A percentile compares a stretch with the other conserved stretches of the same genome.
Evolutionary conservation across 2,888 invertebrate species (phyloP).

Genomic region (Cheiracanthium punctorium): DNA sequence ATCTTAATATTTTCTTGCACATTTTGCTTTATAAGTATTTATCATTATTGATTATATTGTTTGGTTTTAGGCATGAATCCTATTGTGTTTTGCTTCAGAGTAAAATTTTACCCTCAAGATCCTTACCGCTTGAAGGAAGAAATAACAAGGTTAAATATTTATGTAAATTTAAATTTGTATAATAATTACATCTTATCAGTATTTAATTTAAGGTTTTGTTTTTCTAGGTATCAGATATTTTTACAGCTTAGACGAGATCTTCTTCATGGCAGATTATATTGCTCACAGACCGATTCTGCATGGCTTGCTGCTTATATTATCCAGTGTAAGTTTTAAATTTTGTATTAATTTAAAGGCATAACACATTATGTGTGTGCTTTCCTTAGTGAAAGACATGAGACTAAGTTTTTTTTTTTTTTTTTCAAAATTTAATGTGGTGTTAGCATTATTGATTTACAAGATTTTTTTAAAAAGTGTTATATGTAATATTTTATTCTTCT

Average conservation of each 20-base stretch:
- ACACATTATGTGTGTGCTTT: too few relatives aligned
- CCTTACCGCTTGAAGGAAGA: conserved; percentile 94
- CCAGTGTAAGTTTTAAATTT: conserved; percentile 93
- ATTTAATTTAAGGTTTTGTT: not conserved
- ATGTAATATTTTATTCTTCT: too few relatives aligned
- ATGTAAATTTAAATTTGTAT: conserved; percentile 7
- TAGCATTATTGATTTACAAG: too few relatives aligned
- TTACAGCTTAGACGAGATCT: conserved; percentile 95
- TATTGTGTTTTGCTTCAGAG: conserved; percentile 94
- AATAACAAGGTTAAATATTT: conserved; percentile 89
- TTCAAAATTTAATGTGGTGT: too few relatives aligned
- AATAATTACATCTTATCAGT: not conserved
- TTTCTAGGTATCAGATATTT: conserved; percentile 88
- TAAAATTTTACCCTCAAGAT: conserved; percentile 98
- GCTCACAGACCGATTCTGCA: conserved; percentile 87
- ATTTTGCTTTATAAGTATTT: too few relatives aligned
- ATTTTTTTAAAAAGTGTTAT: too few relatives aligned
- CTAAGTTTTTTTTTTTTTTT: too few relatives aligned
- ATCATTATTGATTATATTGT: too few relatives aligned
- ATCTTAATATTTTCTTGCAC: too few relatives aligned
- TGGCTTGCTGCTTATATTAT: conserved; percentile 92
- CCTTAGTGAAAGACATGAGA: too few relatives aligned
- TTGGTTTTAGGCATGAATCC: conserved; percentile 87
- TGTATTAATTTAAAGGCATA: too few relatives aligned
- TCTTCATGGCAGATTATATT: conserved; percentile 94